Conservation (phyloP, 2,797 vertebrate genomes). For the Rhinella marina region DNA sequence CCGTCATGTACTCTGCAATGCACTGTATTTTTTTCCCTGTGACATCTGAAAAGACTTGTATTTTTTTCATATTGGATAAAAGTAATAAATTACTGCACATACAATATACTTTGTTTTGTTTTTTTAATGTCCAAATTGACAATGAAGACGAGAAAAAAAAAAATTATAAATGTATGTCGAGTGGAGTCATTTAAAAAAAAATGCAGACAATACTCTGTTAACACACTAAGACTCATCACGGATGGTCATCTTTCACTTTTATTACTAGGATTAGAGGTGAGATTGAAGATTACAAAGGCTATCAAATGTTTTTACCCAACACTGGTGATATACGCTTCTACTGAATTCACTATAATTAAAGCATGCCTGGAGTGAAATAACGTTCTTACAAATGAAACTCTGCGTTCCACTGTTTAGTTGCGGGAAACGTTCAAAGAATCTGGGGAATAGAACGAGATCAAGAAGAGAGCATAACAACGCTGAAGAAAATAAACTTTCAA, state of each 20-base stretch:
- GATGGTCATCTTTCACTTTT: constrained; percentile 38
- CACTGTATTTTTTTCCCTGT: neutral
- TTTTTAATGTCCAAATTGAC: neutral
- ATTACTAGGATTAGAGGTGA: constrained; percentile 40
- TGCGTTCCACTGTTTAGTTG: constrained; percentile 40
- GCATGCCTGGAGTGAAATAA: constrained; percentile 49
- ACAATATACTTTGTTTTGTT: neutral
- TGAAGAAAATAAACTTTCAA: constrained; percentile 39
- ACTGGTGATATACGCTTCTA: constrained; percentile 38
- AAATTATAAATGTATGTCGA: neutral
- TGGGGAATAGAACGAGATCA: constrained; percentile 34
- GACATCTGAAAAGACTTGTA: too few species aligned
- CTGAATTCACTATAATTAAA: constrained; percentile 52
- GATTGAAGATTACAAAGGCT: constrained; percentile 49
- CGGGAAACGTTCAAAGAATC: constrained; percentile 27
- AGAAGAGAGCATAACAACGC: constrained; percentile 25
- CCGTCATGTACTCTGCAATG: neutral
- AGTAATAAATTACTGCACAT: neutral
- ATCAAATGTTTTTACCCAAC: constrained; percentile 30
- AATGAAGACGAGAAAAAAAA: neutral
- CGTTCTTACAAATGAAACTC: constrained; percentile 45
- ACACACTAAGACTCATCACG: neutral
- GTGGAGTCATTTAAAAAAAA: neutral
- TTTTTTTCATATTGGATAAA: too few species aligned
- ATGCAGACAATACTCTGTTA: neutral